Evolutionary conservation across 2,113 vertebrate species (phyloP).

Genomic region (Petaurus breviceps): DNA sequence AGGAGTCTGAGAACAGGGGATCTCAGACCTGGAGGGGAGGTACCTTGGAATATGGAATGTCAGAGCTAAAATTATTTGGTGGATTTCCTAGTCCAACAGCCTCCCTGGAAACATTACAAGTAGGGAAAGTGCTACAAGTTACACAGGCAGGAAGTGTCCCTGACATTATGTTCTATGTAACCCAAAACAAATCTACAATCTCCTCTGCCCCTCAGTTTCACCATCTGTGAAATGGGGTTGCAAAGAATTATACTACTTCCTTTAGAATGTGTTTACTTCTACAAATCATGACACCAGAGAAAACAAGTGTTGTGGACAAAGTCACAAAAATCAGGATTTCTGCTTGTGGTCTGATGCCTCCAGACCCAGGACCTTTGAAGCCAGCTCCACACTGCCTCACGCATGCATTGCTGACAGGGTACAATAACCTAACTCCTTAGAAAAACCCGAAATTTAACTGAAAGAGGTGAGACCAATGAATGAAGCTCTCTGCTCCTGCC

Average conservation of each 20-base stretch:
- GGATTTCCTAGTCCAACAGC: not conserved
- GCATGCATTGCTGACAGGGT: not conserved
- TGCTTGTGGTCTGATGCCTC: not conserved
- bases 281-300: too few relatives aligned
- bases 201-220: not conserved
- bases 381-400: not conserved
- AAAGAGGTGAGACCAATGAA: not conserved
- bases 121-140: too few relatives aligned
- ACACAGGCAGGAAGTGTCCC: not conserved
- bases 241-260: not conserved
- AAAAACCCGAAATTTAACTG: not conserved
- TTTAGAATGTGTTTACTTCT: not conserved
- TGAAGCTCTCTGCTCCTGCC: not conserved
- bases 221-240: not conserved
- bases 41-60: too few relatives aligned
- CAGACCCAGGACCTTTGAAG: not conserved
- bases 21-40: too few relatives aligned
- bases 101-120: not conserved
- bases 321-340: not conserved
- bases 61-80: not conserved
- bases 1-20: too few relatives aligned
- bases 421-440: not conserved
- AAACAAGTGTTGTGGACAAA: not conserved
- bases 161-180: not conserved
- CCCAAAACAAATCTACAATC: not conserved